These are phyloP conservation scores for Ammodytes marinus DNA, from an alignment of 2,113 vertebrate genomes.

Conservation along the genomic window DNA sequence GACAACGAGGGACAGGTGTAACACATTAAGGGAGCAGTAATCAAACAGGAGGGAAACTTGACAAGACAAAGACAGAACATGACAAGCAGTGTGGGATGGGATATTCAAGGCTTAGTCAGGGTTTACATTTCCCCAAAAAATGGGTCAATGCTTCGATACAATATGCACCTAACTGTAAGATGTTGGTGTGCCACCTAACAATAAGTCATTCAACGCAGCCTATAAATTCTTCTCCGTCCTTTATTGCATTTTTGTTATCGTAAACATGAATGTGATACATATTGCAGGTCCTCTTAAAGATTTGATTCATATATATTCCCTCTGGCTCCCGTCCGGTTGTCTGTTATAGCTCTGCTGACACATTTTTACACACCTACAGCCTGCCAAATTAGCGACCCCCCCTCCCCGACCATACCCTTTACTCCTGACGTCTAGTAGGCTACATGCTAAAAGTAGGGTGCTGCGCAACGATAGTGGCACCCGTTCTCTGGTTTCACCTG, in stretches of 20 bases:
- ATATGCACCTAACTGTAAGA: constrained; percentile 2
- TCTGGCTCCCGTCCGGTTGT: constrained; percentile 8
- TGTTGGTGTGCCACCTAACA: not conserved
- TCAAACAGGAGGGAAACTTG: no score
- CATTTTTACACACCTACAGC: constrained; percentile 1
- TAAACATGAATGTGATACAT: constrained; percentile 11
- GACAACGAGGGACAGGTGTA: no score
- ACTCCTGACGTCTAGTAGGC: constrained; percentile 15
- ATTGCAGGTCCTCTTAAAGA: not conserved
- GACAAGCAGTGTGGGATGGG: constrained; percentile 4
- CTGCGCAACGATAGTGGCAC: constrained; percentile 1
- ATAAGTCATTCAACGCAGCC: not conserved
- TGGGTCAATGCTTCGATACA: not conserved
- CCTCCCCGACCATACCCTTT: not conserved
- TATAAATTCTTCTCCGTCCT: not conserved
- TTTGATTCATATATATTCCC: constrained; percentile 3
- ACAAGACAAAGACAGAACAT: no score
- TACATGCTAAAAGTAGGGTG: not conserved
- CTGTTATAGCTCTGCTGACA: constrained; percentile 12
- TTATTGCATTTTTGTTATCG: not conserved
- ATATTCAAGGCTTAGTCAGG: constrained; percentile 4
- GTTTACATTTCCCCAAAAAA: not conserved
- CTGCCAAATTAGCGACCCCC: not conserved
- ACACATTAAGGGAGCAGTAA: no score
- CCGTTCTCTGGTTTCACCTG: not conserved